These are phyloP conservation scores for Lanius ludovicianus DNA, from an alignment of 2,113 vertebrate species.

Conservation along the genomic window DNA sequence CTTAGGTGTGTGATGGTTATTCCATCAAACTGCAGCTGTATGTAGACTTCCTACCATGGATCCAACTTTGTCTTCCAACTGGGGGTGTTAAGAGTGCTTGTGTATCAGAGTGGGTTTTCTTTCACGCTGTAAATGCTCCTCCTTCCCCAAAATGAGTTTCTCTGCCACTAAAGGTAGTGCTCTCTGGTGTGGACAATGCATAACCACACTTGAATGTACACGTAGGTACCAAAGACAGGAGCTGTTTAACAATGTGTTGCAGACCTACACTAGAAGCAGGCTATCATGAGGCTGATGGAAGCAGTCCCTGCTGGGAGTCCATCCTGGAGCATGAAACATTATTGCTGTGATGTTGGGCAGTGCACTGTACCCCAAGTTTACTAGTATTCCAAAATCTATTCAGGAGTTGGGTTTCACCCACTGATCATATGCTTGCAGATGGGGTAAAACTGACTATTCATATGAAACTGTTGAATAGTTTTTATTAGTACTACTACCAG, in stretches of 20 bases:
- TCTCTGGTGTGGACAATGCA: neutral
- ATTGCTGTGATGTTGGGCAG: neutral
- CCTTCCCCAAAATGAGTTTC: neutral
- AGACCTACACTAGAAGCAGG: neutral
- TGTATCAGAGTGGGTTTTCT: neutral
- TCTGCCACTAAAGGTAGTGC: neutral
- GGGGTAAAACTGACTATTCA: neutral
- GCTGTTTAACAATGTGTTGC: neutral
- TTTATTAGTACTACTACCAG: neutral
- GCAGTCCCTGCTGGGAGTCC: neutral
- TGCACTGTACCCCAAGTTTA: neutral
- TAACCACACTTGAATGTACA: neutral
- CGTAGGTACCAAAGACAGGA: neutral
- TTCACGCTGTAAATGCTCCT: fast-evolving
- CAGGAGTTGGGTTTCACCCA: neutral
- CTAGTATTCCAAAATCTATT: neutral
- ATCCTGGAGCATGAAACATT: neutral
- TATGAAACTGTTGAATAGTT: neutral
- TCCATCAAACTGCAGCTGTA: neutral
- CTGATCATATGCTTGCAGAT: neutral
- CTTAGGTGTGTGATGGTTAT: neutral
- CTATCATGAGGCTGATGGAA: neutral
- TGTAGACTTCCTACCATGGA: too few relatives aligned
- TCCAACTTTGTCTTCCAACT: fast-evolving
- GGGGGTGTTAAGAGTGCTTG: neutral